Evolutionary conservation across 92 coral and sea anemone species (phyloP).

Genomic region (Blastomussa wellsi): DNA sequence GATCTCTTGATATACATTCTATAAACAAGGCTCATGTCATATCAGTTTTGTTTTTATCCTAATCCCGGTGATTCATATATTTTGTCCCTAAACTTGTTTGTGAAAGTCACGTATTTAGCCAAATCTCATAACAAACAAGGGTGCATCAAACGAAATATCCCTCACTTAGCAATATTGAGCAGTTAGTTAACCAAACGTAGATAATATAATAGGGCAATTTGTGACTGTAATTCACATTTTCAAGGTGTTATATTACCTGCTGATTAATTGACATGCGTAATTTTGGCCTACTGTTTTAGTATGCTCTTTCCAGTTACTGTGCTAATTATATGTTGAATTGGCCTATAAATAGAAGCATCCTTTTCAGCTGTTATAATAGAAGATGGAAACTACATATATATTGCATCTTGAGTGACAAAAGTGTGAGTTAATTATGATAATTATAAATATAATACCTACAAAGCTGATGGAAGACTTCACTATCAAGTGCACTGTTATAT

Average conservation of each 20-base stretch:
- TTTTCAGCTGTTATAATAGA: background rate
- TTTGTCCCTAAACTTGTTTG: background rate
- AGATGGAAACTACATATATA: background rate
- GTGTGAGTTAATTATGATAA: background rate
- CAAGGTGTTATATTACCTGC: background rate
- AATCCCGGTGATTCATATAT: background rate
- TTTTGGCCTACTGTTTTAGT: no score
- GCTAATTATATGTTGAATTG: background rate
- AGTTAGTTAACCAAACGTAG: background rate
- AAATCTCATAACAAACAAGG: background rate
- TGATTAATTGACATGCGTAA: background rate
- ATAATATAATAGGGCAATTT: background rate
- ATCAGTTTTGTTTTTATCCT: background rate
- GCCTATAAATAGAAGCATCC: background rate
- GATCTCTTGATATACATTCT: background rate
- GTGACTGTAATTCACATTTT: background rate
- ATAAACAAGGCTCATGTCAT: background rate
- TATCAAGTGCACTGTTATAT: no score
- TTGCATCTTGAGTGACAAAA: background rate
- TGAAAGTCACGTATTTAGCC: conserved; percentile 3
- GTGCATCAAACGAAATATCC: background rate
- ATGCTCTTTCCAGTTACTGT: background rate
- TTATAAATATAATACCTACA: no score
- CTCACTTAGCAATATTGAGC: background rate
- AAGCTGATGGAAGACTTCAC: no score